Evolutionary conservation across 2,888 invertebrate species (phyloP).

Genomic region (Sacculina carcini): DNA sequence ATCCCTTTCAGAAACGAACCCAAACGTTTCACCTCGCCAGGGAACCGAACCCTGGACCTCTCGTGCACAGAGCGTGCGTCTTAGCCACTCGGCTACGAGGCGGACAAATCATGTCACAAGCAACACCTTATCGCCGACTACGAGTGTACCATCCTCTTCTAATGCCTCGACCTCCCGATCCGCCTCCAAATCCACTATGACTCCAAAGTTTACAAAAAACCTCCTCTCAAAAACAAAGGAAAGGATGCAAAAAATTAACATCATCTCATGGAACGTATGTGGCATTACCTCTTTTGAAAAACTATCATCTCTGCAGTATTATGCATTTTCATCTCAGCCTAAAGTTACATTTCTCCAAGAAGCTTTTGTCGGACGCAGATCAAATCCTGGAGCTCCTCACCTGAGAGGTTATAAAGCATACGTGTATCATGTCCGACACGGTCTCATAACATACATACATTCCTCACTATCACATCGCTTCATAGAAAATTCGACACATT

Average conservation of each 20-base stretch:
- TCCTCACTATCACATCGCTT: not conserved
- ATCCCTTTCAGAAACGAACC: too few relatives aligned
- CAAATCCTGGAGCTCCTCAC: not conserved
- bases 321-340: not conserved
- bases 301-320: not conserved
- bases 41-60: too few relatives aligned
- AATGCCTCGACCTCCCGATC: not conserved
- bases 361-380: not conserved
- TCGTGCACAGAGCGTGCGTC: too few relatives aligned
- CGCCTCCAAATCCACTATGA: too few relatives aligned
- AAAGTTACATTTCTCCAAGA: not conserved
- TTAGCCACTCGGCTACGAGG: too few relatives aligned
- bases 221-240: not conserved
- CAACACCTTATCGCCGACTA: not conserved
- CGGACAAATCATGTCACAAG: too few relatives aligned
- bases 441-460: not conserved
- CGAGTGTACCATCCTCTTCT: not conserved
- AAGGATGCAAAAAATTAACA: not conserved
- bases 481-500: not conserved
- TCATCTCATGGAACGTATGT: conserved; percentile 4
- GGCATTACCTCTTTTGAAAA: not conserved
- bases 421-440: not conserved
- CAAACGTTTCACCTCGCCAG: too few relatives aligned
- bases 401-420: not conserved
- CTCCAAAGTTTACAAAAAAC: too few relatives aligned